phyloP scores from a whole-genome alignment of 2,797 vertebrate genomes.

The Cyprinella venusta region DNA sequence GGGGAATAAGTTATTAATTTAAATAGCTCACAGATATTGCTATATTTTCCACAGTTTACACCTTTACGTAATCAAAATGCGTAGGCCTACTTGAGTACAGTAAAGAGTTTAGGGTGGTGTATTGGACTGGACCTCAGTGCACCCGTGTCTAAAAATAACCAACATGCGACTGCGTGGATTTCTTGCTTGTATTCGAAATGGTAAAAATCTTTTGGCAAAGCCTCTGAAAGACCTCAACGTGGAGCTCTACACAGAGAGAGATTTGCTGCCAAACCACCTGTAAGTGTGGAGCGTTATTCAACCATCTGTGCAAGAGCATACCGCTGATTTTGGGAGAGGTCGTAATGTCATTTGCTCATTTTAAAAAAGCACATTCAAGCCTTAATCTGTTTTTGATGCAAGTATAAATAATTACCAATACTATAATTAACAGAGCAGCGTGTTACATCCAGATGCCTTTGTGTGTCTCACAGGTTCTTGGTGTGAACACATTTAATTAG shows the following conservation, averaged over 20 bases:
- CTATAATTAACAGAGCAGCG: slow-evolving; percentile 49
- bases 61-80: background rate
- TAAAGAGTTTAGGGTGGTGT: background rate
- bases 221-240: background rate
- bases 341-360: slow-evolving; percentile 19
- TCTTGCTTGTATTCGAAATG: background rate
- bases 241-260: background rate
- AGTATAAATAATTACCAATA: slow-evolving; percentile 33
- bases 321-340: background rate
- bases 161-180: background rate
- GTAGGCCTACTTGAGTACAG: background rate
- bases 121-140: background rate
- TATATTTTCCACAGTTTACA: background rate
- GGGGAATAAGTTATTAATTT: background rate
- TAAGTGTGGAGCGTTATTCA: background rate
- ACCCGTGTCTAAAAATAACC: slow-evolving; percentile 1
- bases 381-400: background rate
- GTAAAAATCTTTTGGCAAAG: background rate
- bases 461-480: slow-evolving; percentile 27
- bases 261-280: slow-evolving; percentile 16
- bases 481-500: slow-evolving; percentile 58
- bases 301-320: slow-evolving; percentile 13
- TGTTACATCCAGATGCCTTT: slow-evolving; percentile 47
- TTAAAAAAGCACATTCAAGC: slow-evolving; percentile 7
- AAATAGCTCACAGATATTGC: background rate